Evolutionary conservation across 2,888 invertebrate genomes (phyloP), one percentile per base, ranked within the genome.

Genomic region (Julus scandinavius): DNA sequence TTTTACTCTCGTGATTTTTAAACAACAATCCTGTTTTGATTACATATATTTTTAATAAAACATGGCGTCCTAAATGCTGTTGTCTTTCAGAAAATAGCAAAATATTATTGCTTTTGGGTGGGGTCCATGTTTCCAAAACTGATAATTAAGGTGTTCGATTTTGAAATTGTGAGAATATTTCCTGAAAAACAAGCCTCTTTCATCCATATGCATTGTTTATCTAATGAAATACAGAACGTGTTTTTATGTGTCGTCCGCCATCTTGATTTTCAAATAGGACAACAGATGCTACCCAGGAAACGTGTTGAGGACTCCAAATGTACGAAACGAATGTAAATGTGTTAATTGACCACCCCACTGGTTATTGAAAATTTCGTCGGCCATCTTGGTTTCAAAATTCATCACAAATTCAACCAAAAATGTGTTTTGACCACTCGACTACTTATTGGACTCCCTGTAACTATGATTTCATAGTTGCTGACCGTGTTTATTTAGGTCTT

Each of bases 401-500:
- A 54, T 7, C 54, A 54, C 4, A 17, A 54, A 54, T 54, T 1
- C 15, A 54, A 54, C 15, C 54, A 54, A 13, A 17, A 54, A 4
- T 15, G 15, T 13, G 54, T 54, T 15, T 13, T 17, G 15, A 54
- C 54, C 1, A 54, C 54, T 54, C 11, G 15, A 17, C 17, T 54
- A 0, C 29, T 29, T 29, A 1, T 1, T 50, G 50, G 50, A 50
- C 50, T 4, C 50, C 54, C 54, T 54, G 54, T 54, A 54, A 54
- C 13, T 54, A 54, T 13, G 50, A 5, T 50, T 15, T 13, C 4
- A 54, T 17, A 17, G 54, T 54, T 17, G 17, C n/a, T 63, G 20
- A 63, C n/a, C 63, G 63, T 63, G 63, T 63, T 63, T n/a, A 20
- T 63, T 63, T 63, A 20, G 63, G 63, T 20, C 20, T 63, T n/a